Base-by-base conservation (phyloP, 2,797 vertebrate species). In the Melopsittacus undulatus region DNA sequence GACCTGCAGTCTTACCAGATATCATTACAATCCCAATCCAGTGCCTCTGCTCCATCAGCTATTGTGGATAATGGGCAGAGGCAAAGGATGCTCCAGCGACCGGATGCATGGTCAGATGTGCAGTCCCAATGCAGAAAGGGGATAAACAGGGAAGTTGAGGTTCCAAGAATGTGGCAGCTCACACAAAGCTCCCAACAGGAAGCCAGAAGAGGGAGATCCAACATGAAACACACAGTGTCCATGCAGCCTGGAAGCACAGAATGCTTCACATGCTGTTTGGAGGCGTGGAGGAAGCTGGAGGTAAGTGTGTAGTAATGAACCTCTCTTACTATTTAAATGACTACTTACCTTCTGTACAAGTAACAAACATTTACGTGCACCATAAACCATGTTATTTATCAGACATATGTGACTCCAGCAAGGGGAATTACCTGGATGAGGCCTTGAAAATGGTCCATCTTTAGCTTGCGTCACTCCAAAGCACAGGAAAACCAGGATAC, bases 381-480 rank as follows among this genome's bases (percentile, higher is more conserved):
- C 67, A 59, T 2, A 69, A 52, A 62, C 2, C 56, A 70, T 6
- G n/a, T 34, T 52, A 45, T 24, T 76, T 26, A 43, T 30, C 54
- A 49, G 42, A 79, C 56, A 66, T 2, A 68, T 3, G 0, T 0
- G 64, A 74, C 46, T 74, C 45, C 42, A 91, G 66, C 43, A 52
- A n/a, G 51, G 22, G 11, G 14, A 56, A 87, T 97, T 98, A 99
- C 99, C 99, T 98, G 99, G 99, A 95, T 99, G 99, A 85, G 99
- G 99, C 97, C 99, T 98, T 81, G 99, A 99, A 97, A 99, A 99
- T 10, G 99, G 99, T 91, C 99, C 99, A 97, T 99, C 99, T 97
- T 99, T 99, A 68, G 99, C 99, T 97, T 99, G 99, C 8, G 99
- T 99, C 87, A 99, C 99, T 95, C 99, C 99, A 83, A 99, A 99